Evolutionary conservation across 2,888 invertebrate species (phyloP).

Genomic region (Phyto melanocephala): DNA sequence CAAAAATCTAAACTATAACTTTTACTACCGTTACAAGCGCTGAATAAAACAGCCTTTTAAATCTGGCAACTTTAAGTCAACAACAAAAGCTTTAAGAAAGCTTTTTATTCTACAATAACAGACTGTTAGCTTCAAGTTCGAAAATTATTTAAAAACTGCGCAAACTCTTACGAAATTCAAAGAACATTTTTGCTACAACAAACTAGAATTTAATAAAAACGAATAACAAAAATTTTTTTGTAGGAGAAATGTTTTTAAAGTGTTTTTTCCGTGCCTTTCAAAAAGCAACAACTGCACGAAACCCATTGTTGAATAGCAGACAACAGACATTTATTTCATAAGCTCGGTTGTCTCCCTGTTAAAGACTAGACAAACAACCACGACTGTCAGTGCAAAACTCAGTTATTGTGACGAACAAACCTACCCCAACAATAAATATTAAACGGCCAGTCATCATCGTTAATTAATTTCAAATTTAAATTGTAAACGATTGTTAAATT

Average conservation of each 20-base stretch:
- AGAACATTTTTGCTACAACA: background rate
- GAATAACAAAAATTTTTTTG: background rate
- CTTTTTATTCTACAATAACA: background rate
- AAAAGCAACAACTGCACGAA: too few species aligned
- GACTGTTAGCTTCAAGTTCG: constrained; percentile 6
- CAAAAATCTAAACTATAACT: too few species aligned
- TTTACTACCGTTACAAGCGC: too few species aligned
- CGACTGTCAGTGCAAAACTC: background rate
- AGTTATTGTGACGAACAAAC: background rate
- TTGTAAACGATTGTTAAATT: background rate
- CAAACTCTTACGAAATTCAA: constrained; percentile 15
- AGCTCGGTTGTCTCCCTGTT: background rate
- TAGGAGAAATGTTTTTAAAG: constrained; percentile 38
- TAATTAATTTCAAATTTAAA: background rate
- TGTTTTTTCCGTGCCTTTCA: background rate
- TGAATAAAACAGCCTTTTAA: background rate
- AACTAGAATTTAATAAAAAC: background rate
- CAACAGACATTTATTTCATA: background rate
- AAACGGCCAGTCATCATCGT: background rate
- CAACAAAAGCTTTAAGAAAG: constrained; percentile 14
- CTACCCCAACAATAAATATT: constrained; percentile 19
- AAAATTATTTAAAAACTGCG: constrained; percentile 34
- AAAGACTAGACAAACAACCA: background rate
- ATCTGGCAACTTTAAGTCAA: background rate
- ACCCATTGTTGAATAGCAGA: background rate